Evolutionary conservation across 2,797 vertebrate genomes (phyloP).

Genomic region (Microctenopoma stevenorrisi): DNA sequence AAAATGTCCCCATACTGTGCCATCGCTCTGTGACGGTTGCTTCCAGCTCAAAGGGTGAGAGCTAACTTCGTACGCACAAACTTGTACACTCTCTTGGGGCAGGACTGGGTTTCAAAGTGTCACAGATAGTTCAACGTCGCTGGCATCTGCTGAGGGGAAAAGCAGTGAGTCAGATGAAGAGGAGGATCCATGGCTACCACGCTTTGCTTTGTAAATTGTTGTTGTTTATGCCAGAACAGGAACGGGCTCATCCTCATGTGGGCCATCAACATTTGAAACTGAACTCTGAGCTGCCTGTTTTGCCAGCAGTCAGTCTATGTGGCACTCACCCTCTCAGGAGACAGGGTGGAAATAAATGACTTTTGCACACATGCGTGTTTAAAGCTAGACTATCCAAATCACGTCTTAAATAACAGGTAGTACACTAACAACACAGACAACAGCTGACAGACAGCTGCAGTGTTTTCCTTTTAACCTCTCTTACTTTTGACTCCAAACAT

Average conservation of each 20-base stretch:
- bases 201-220: constrained; percentile 15
- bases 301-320: constrained; percentile 15
- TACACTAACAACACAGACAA: no score
- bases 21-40: background rate
- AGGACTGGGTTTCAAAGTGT: constrained; percentile 9
- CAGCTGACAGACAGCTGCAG: no score
- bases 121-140: background rate
- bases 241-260: constrained; percentile 9
- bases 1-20: constrained; percentile 23
- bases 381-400: no score
- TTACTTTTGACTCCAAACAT: no score
- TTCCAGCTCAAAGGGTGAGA: constrained; percentile 20
- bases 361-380: background rate
- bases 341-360: constrained; percentile 14
- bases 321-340: background rate
- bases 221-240: constrained; percentile 33
- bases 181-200: constrained; percentile 32
- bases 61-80: constrained; percentile 1
- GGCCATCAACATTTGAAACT: constrained; percentile 12
- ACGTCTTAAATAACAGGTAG: no score
- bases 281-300: constrained; percentile 5
- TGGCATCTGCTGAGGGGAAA: constrained; percentile 9
- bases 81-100: background rate
- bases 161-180: constrained; percentile 13
- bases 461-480: no score